Conservation (phyloP, 2,797 vertebrate species). For the Liparis tanakae region DNA sequence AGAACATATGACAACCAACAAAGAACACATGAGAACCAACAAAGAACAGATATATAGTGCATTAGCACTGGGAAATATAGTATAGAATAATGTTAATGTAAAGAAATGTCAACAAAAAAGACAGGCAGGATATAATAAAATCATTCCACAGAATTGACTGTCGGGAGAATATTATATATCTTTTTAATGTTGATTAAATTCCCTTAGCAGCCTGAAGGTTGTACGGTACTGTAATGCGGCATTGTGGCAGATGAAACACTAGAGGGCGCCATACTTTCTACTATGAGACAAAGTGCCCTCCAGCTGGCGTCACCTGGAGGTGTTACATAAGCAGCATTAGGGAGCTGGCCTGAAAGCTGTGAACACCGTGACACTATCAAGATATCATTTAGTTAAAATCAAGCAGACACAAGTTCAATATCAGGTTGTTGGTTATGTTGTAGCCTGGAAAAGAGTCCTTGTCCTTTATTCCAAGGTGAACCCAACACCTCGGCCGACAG, state of each 20-base stretch:
- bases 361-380: neutral
- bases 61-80: neutral
- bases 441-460: neutral
- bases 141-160: neutral
- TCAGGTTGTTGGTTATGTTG: neutral
- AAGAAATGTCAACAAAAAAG: neutral
- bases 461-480: constrained; percentile 52
- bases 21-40: too few relatives aligned
- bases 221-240: neutral
- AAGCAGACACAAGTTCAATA: neutral
- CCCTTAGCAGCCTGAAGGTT: neutral
- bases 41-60: too few relatives aligned
- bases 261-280: constrained; percentile 36
- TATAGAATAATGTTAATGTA: neutral
- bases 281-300: neutral
- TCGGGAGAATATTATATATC: neutral
- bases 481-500: constrained; percentile 20
- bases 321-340: constrained; percentile 13
- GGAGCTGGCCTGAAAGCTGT: constrained; percentile 5
- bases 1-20: too few relatives aligned
- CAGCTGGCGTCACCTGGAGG: constrained; percentile 26
- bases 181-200: neutral
- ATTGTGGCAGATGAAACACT: constrained; percentile 9
- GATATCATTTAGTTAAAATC: constrained; percentile 3
- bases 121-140: neutral